These are phyloP conservation scores for Lophotriccus pileatus DNA, from an alignment of 2,797 vertebrate genomes.

Conservation along the genomic window DNA sequence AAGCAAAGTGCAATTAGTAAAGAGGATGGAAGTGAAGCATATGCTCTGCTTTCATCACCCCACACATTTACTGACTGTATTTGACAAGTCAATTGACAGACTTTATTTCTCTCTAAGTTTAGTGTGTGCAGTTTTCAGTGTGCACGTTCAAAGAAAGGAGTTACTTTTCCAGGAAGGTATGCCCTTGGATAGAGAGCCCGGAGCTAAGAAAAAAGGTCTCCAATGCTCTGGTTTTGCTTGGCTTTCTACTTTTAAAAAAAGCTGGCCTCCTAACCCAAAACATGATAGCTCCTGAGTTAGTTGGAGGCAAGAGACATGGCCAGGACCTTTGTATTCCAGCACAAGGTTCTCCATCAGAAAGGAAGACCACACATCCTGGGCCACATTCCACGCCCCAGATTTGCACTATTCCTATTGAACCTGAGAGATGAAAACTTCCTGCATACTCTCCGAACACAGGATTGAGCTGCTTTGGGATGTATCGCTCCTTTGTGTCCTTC, in stretches of 20 bases:
- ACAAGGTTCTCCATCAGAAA: not conserved
- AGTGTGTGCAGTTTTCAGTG: not conserved
- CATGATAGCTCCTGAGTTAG: not conserved
- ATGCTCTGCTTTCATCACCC: not conserved
- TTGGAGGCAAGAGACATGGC: not conserved
- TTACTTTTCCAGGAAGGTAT: not conserved
- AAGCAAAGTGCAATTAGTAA: not conserved
- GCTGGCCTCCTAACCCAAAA: not conserved
- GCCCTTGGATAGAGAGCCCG: not conserved
- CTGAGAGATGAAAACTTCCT: not conserved
- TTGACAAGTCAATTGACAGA: not conserved
- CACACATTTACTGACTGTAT: not conserved
- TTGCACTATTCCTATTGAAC: not conserved
- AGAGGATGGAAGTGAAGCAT: not conserved
- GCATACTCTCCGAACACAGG: constrained; percentile 93
- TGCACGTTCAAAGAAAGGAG: not conserved
- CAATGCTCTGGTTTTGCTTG: not conserved
- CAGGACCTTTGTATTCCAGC: not conserved
- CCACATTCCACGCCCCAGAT: not conserved
- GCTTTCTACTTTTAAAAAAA: not conserved
- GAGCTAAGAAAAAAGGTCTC: not conserved
- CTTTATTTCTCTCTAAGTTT: not conserved
- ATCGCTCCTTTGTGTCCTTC: constrained; percentile 85
- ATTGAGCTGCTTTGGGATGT: constrained; percentile 94
- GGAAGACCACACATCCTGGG: not conserved